Conservation (phyloP, 2,113 vertebrate genomes). For the Neotoma lepida region DNA sequence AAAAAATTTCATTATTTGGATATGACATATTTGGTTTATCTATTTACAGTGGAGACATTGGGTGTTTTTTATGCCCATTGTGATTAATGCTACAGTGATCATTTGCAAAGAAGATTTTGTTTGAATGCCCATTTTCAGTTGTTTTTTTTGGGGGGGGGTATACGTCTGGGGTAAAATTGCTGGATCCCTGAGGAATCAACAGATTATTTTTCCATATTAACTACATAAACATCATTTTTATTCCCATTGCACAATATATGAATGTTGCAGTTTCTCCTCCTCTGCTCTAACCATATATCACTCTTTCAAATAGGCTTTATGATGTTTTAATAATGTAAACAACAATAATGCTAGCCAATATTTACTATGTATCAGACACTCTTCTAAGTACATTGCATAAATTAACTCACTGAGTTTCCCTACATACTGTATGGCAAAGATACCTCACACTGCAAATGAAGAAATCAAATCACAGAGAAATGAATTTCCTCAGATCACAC, state of each 20-base stretch:
- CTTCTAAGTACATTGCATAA: constrained; percentile 9
- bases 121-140: constrained; percentile 2
- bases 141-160: background rate
- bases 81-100: constrained; percentile 14
- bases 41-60: background rate
- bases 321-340: background rate
- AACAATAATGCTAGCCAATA: background rate
- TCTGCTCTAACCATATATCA: background rate
- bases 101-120: constrained; percentile 35
- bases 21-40: constrained; percentile 13
- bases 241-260: background rate
- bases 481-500: background rate
- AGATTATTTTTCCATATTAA: background rate
- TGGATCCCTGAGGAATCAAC: background rate
- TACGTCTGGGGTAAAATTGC: background rate
- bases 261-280: background rate
- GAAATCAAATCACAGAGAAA: background rate
- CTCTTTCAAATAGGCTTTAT: background rate
- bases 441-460: background rate
- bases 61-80: background rate
- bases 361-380: background rate
- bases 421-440: background rate
- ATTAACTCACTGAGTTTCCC: constrained; percentile 10
- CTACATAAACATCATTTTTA: background rate
- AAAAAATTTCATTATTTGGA: background rate